Base-by-base conservation (phyloP, 2,888 invertebrate genomes). In the Protonemura montana region DNA sequence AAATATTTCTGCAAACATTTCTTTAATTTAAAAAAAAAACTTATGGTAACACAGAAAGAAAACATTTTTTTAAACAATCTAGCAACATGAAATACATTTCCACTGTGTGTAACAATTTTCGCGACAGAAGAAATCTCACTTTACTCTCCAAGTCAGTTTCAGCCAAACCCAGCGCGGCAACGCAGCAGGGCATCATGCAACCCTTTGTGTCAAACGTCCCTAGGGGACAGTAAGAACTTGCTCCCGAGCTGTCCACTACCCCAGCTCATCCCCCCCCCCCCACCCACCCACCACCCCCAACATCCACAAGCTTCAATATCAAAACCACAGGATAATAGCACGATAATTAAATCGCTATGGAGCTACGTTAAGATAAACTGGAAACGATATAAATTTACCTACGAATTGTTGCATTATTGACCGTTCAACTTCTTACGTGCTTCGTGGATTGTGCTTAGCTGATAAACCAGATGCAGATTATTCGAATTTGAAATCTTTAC, bases 301-400 rank as follows among this genome's bases (percentile, higher is more conserved):
- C 81, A 10, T 21, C 59, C 59, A 2, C 59, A 21, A 59, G 1
- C 59, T 59, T 59, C 59, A 59, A 59, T 59, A 59, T 13, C 59
- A 59, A 59, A 59, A 59, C 59, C 59, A 85, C 76, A 87, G 85
- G 86, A 87, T 87, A 87, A 87, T 87, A 85, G 85, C 87, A 87
- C 85, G 87, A 87, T 87, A 87, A 87, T 87, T 87, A 87, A 87
- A 87, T 87, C 87, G 87, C 86, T 81, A 86, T n/a, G 85, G 86
- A 83, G 84, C n/a, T 28, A 87, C 87, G 87, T 87, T 87, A 87
- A 87, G 87, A 87, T 87, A 87, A 87, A 86, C 86, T 77, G 76
- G 77, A 29, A 76, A 83, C 76, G 83, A 86, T 59, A 82, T 83
- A 29, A 82, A 82, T 86, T 82, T 86, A 82, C 86, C 78, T 86